Conservation (phyloP, 1,140 invertebrate species). For the Cepaea nemoralis region DNA sequence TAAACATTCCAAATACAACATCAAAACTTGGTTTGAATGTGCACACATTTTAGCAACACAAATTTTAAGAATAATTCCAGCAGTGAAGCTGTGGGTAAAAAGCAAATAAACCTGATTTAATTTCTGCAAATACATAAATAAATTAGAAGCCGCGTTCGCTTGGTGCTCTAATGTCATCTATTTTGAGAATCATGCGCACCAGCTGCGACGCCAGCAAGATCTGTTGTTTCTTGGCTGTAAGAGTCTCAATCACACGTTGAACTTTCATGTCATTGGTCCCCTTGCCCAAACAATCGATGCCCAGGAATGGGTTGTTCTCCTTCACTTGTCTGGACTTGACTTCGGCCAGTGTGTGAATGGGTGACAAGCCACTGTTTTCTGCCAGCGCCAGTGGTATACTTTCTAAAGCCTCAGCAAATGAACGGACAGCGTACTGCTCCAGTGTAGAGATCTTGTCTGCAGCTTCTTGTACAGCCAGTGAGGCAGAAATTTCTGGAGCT, state of each 20-base stretch:
- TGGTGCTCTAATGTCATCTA: conserved; percentile 91
- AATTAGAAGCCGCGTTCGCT: conserved; percentile 43
- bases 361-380: conserved; percentile 94
- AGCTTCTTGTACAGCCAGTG: conserved; percentile 87
- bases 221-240: conserved; percentile 97
- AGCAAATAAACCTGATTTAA: too few species aligned
- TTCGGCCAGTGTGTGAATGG: conserved; percentile 92
- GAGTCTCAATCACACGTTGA: conserved; percentile 96
- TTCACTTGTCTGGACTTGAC: conserved; percentile 90
- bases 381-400: conserved; percentile 94
- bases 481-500: conserved; percentile 94
- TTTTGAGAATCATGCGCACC: conserved; percentile 99
- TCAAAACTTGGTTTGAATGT: too few species aligned
- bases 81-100: too few species aligned
- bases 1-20: too few species aligned
- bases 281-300: conserved; percentile 93
- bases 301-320: conserved; percentile 88
- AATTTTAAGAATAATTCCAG: too few species aligned
- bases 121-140: not conserved
- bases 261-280: conserved; percentile 93
- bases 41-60: too few species aligned
- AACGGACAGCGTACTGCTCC: conserved; percentile 97
- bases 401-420: conserved; percentile 96
- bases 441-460: conserved; percentile 93
- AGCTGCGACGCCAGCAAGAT: conserved; percentile 92